These are phyloP conservation scores for Dasypolia templi DNA, from an alignment of 2,888 invertebrate genomes.

Conservation along the genomic window DNA sequence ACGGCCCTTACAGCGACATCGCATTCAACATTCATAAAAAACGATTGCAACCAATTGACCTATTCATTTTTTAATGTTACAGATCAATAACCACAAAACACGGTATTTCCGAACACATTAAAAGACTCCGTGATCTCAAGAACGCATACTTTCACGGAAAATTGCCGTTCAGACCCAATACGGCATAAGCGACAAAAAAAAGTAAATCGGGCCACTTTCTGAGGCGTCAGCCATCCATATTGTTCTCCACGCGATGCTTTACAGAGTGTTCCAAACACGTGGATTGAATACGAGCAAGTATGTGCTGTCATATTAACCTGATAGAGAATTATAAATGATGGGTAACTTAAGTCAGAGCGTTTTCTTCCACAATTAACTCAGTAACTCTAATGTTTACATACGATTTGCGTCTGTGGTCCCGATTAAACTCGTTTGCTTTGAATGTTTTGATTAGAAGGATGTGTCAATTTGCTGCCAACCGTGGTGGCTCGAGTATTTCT, in stretches of 20 bases:
- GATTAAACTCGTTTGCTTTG: conserved; percentile 11
- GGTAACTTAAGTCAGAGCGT: conserved; percentile 31
- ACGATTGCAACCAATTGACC: conserved; percentile 41
- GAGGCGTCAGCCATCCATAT: conserved; percentile 64
- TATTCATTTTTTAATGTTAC: conserved; percentile 38
- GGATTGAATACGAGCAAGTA: conserved; percentile 41
- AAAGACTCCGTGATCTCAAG: conserved; percentile 56
- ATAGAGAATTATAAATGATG: conserved; percentile 44
- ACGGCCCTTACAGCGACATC: conserved; percentile 61
- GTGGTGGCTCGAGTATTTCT: background rate
- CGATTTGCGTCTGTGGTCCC: conserved; percentile 7
- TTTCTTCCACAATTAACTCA: conserved; percentile 34
- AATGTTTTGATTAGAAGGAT: conserved; percentile 13
- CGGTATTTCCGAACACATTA: conserved; percentile 58
- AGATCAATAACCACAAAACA: conserved; percentile 49
- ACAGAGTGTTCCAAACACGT: conserved; percentile 51
- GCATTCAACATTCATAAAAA: conserved; percentile 46
- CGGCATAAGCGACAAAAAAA: conserved; percentile 63
- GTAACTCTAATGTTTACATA: conserved; percentile 24
- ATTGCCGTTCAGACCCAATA: conserved; percentile 60
- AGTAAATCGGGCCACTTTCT: conserved; percentile 74
- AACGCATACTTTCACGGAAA: conserved; percentile 76
- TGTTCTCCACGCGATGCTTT: conserved; percentile 61
- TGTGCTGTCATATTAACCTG: conserved; percentile 62
- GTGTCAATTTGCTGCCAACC: conserved; percentile 29